phyloP scores from a whole-genome alignment of 2,113 vertebrate genomes.

The Bombycilla garrulus region DNA sequence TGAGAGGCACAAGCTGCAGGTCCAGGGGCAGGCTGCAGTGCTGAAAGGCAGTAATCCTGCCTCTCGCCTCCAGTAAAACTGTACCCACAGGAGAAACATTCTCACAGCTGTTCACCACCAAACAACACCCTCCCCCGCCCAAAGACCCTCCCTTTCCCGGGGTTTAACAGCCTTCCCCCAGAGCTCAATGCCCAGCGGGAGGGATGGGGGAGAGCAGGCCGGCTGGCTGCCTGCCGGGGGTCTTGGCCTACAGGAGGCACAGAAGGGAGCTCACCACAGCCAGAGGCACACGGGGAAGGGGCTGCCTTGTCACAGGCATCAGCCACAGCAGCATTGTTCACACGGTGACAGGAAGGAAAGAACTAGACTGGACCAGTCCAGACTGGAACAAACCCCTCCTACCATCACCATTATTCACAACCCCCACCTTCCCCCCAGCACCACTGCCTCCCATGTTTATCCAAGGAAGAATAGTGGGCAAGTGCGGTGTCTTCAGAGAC shows the following conservation, averaged over 20 bases:
- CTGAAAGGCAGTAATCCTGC: background rate
- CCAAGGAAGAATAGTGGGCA: conserved; percentile 4
- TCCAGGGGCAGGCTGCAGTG: background rate
- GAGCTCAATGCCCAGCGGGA: background rate
- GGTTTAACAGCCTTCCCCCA: background rate
- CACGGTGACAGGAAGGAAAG: conserved; percentile 71
- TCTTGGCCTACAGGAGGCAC: background rate
- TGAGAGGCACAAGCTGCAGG: background rate
- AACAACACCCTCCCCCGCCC: background rate
- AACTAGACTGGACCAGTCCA: conserved; percentile 77
- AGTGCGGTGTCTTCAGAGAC: background rate
- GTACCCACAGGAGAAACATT: background rate
- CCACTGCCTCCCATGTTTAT: background rate
- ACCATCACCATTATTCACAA: conserved; percentile 59
- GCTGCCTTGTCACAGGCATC: conserved; percentile 20
- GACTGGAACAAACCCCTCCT: conserved; percentile 74
- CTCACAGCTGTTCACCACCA: background rate
- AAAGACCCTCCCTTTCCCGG: background rate
- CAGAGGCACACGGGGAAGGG: conserved; percentile 7
- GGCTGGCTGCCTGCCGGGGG: background rate
- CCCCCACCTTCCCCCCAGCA: conserved; percentile 19
- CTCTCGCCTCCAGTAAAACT: background rate
- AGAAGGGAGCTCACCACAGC: background rate
- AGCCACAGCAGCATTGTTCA: conserved; percentile 69
- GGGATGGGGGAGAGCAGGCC: background rate